Conservation (phyloP, 2,113 vertebrate species). For the Lamprologus sp. region DNA sequence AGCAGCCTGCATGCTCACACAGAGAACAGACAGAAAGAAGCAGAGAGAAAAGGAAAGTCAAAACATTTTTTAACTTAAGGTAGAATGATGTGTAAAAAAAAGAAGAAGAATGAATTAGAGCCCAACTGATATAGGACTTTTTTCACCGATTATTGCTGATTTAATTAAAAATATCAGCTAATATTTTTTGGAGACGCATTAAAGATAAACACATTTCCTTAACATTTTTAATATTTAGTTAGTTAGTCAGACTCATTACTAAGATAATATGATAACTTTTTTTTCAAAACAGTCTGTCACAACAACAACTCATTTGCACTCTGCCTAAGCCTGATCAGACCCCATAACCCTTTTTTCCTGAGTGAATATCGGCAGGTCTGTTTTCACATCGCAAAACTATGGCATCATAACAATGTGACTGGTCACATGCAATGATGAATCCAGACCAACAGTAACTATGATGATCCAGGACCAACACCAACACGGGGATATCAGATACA, state of each 20-base stretch:
- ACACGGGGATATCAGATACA: neutral
- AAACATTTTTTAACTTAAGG: neutral
- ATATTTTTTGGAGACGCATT: neutral
- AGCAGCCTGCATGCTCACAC: conserved; percentile 75
- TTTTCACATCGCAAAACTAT: neutral
- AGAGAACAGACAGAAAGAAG: neutral
- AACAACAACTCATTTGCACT: neutral
- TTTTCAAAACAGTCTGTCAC: neutral
- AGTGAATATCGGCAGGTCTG: neutral
- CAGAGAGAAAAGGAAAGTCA: neutral
- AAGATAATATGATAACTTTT: neutral
- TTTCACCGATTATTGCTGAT: neutral
- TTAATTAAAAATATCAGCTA: neutral
- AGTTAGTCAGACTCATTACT: neutral
- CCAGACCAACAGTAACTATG: neutral
- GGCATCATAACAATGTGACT: neutral
- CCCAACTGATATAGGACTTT: neutral
- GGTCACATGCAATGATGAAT: neutral
- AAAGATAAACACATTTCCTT: neutral
- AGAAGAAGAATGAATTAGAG: neutral
- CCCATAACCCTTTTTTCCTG: neutral
- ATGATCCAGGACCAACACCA: neutral
- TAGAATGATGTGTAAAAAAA: neutral
- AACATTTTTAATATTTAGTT: neutral
- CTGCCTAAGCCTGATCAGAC: neutral